phyloP scores from a whole-genome alignment of 2,113 vertebrate genomes.

The Perca flavescens region DNA sequence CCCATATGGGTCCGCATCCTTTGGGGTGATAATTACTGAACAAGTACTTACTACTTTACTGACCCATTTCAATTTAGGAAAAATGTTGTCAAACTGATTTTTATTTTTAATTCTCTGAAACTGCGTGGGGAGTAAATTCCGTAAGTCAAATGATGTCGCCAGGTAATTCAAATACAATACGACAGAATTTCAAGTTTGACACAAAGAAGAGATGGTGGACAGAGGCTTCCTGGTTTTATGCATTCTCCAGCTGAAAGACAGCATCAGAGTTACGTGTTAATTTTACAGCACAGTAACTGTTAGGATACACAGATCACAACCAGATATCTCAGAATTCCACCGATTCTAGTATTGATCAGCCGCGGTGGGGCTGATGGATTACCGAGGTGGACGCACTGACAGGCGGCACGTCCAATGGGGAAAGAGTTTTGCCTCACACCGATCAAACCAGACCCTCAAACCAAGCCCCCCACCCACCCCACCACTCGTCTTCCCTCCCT shows the following conservation, averaged over 20 bases:
- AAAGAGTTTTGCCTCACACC: conserved; percentile 66
- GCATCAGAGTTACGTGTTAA: conserved; percentile 11
- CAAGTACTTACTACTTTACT: no score
- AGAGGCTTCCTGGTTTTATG: background rate
- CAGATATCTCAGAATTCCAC: conserved; percentile 64
- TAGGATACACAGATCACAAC: conserved; percentile 60
- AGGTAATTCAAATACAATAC: background rate
- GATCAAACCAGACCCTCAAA: conserved; percentile 62
- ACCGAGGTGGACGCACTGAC: conserved; percentile 68
- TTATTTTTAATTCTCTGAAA: background rate
- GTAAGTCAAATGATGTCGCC: background rate
- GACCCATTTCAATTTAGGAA: background rate
- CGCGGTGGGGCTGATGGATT: conserved; percentile 77
- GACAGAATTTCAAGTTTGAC: conserved; percentile 11
- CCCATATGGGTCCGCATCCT: background rate
- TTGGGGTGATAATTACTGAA: background rate
- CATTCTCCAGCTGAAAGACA: conserved; percentile 6
- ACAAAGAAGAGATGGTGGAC: background rate
- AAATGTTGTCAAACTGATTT: no score
- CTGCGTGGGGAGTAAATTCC: background rate
- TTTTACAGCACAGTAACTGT: conserved; percentile 51
- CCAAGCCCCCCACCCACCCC: background rate
- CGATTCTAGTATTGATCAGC: conserved; percentile 77
- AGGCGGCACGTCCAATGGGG: conserved; percentile 68
- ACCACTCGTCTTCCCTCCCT: background rate